A percentile compares a stretch with the other conserved stretches of the same genome.
phyloP scores from a whole-genome alignment of 2,888 invertebrate species.

The Agonopterix arenella region DNA sequence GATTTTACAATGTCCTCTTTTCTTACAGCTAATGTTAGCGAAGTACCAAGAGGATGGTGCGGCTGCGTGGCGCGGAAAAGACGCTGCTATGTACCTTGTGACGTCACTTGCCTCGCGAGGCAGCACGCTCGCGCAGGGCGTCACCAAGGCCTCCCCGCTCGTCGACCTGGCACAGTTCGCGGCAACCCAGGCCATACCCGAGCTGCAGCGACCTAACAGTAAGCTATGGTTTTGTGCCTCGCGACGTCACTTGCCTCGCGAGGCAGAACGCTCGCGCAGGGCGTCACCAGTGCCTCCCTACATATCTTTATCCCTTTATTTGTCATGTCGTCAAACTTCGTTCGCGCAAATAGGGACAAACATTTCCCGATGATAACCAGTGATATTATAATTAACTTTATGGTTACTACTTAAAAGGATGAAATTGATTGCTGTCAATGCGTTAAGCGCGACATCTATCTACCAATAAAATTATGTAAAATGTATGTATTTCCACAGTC shows the following conservation, averaged over 20 bases:
- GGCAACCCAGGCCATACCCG: slow-evolving; percentile 89
- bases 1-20: background rate
- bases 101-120: slow-evolving; percentile 95
- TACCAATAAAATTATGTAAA: no score
- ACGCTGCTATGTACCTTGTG: slow-evolving; percentile 97
- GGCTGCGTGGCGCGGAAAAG: slow-evolving; percentile 94
- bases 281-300: no score
- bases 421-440: no score
- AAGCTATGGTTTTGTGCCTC: slow-evolving; percentile 81
- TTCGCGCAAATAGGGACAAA: no score
- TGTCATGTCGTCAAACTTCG: no score
- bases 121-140: slow-evolving; percentile 91
- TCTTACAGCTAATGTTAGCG: slow-evolving; percentile 81
- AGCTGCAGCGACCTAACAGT: slow-evolving; percentile 86
- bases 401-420: no score
- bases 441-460: no score
- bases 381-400: no score
- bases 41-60: slow-evolving; percentile 87
- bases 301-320: no score
- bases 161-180: slow-evolving; percentile 95
- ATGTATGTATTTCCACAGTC: slow-evolving; percentile 1
- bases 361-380: no score
- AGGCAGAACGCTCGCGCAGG: slow-evolving; percentile 86
- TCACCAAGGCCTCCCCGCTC: slow-evolving; percentile 92
- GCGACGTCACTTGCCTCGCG: slow-evolving; percentile 96